Evolutionary conservation across 2,113 vertebrate genomes (phyloP).

Genomic region (Leptobrachium ailaonicum): DNA sequence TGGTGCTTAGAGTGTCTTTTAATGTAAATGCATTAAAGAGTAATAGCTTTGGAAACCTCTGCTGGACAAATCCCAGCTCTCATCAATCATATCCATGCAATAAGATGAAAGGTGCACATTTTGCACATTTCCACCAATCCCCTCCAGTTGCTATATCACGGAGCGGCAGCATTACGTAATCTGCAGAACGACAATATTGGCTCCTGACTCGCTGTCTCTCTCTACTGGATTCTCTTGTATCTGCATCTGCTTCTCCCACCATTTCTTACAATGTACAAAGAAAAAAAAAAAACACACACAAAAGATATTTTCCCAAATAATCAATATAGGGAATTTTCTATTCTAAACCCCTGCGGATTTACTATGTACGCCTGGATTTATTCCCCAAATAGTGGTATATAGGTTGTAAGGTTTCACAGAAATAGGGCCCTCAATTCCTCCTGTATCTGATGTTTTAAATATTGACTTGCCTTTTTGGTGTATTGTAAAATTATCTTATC

Average conservation of each 20-base stretch:
- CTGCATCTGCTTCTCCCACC: not conserved
- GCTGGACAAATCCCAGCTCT: conserved; percentile 12
- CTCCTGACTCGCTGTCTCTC: conserved; percentile 36
- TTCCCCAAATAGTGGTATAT: too few relatives aligned
- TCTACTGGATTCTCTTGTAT: conserved; percentile 18
- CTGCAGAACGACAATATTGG: conserved; percentile 16
- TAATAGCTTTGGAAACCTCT: conserved; percentile 22
- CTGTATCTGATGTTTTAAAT: too few relatives aligned
- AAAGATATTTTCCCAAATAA: too few relatives aligned
- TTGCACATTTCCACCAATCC: conserved; percentile 25
- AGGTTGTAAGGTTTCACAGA: too few relatives aligned
- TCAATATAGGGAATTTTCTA: too few relatives aligned
- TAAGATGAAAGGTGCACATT: conserved; percentile 34
- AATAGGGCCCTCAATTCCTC: too few relatives aligned
- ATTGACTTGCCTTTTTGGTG: too few relatives aligned
- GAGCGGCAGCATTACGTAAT: conserved; percentile 45
- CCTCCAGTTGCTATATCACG: conserved; percentile 35
- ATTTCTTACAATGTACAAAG: too few relatives aligned
- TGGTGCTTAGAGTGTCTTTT: not conserved
- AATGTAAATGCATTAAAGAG: conserved; percentile 39
- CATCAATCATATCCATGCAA: conserved; percentile 36
- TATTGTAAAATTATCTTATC: too few relatives aligned
- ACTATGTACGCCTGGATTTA: too few relatives aligned
- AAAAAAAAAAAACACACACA: not conserved
- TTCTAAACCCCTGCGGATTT: too few relatives aligned